Evolutionary conservation across 2,797 vertebrate species (phyloP).

Genomic region (Sternarchorhynchus goeldii): DNA sequence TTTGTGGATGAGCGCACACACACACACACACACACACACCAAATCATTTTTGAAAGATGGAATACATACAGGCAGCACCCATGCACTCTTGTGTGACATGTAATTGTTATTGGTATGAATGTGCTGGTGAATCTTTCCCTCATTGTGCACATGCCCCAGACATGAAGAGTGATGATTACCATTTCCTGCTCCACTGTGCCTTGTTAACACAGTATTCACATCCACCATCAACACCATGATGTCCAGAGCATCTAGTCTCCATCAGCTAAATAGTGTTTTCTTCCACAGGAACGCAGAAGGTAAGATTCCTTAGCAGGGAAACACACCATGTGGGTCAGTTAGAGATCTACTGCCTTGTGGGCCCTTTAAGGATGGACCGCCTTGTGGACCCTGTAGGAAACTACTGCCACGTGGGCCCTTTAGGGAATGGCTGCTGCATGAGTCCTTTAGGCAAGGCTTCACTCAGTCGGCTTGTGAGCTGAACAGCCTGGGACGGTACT

Average conservation of each 20-base stretch:
- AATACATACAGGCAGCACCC: not conserved
- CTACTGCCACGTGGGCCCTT: slow-evolving; percentile 14
- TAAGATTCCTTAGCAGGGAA: no score
- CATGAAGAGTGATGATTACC: not conserved
- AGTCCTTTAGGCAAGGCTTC: slow-evolving; percentile 33
- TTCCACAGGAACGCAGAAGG: no score
- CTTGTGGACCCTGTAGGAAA: slow-evolving; percentile 22
- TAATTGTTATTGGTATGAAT: slow-evolving; percentile 40
- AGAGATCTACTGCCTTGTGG: not conserved
- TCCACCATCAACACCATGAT: not conserved
- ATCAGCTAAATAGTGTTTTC: no score
- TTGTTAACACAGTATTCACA: not conserved
- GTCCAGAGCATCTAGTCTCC: no score
- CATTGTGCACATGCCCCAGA: slow-evolving; percentile 14
- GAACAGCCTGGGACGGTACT: slow-evolving; percentile 75
- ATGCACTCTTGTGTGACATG: not conserved
- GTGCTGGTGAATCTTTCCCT: slow-evolving; percentile 18
- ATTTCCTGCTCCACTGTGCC: not conserved
- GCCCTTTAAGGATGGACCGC: slow-evolving; percentile 13
- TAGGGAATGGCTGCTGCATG: slow-evolving; percentile 13
- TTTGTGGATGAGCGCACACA: slow-evolving; percentile 40
- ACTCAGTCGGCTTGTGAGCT: slow-evolving; percentile 40
- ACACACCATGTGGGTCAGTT: not conserved
- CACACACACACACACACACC: slow-evolving; percentile 2
- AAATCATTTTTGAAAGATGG: not conserved